Base-by-base conservation (phyloP, 2,888 invertebrate species). In the Drosophila paranaensis region DNA sequence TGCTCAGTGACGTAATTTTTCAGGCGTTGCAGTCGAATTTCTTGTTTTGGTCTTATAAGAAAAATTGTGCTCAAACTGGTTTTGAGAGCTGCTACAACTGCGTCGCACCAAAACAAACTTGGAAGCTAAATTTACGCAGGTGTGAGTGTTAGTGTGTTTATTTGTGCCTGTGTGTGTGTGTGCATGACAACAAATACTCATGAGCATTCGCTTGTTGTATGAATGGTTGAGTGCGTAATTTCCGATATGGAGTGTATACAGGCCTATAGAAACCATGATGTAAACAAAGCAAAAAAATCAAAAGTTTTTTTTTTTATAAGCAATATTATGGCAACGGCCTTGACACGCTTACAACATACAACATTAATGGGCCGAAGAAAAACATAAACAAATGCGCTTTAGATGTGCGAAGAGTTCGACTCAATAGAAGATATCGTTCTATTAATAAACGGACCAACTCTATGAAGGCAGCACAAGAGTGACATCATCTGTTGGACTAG, bases 41-140 rank as follows among this genome's bases (percentile, higher is more conserved):
- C 74, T 82, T 87, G 81, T 71, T 79, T 74, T 78, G 76, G 84
- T 86, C 82, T 84, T 80, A 74, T 73, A 85, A 79, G 88, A 88
- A 87, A 74, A 63, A 40, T 27, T 67, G 39, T 63, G 65, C 68
- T 40, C 45, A 60, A 88, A 86, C 88, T 73, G 75, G 86, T 89
- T 89, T 76, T 63, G 55, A 71, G 84, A 56, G 80, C 35, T 48
- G 80, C 30, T 48, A 25, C 35, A 82, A 82, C 79, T 88, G 81
- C 82, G 88, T 72, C 88, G 75, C 78, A 89, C 81, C 88, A 85
- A 83, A 85, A 87, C 84, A 81, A 83, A 88, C 70, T 57, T 10
- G 42, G 13, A 11, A 40, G 25, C n/a, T n/a, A 4, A n/a, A n/a
- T n/a, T 39, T 53, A 5, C 39, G 35, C 8, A 5, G 0, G 35